phyloP scores from a whole-genome alignment of 2,797 vertebrate species.

The Spinus pinus region DNA sequence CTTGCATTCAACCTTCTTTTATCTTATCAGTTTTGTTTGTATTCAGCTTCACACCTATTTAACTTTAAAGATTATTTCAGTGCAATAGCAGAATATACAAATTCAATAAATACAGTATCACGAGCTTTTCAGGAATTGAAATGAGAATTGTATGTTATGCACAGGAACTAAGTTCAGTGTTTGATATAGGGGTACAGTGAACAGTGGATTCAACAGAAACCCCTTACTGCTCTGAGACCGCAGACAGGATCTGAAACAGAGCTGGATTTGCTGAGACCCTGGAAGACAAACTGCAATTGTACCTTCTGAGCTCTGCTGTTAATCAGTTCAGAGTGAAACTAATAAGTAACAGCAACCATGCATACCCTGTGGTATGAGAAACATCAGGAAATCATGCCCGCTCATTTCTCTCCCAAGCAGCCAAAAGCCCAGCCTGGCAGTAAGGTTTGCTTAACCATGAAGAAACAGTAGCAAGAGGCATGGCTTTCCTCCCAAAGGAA shows the following conservation, averaged over 20 bases:
- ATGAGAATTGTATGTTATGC: neutral
- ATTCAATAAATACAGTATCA: neutral
- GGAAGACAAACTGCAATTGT: neutral
- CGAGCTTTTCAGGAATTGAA: neutral
- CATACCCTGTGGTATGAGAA: neutral
- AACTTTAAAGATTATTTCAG: neutral
- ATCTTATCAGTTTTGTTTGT: neutral
- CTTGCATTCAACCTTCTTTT: neutral
- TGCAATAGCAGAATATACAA: neutral
- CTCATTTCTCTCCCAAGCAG: neutral
- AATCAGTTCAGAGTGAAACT: slow-evolving; percentile 17
- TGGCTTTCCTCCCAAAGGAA: neutral
- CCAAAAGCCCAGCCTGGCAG: neutral
- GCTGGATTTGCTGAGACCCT: neutral
- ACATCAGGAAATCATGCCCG: neutral
- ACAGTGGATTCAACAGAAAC: neutral
- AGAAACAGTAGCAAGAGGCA: neutral
- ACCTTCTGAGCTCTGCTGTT: slow-evolving; percentile 9
- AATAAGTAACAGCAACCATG: slow-evolving; percentile 41
- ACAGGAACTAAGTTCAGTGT: neutral
- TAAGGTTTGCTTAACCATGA: neutral
- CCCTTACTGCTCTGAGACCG: neutral
- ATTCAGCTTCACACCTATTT: neutral
- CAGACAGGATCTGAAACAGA: neutral
- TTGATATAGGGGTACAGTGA: neutral